Conservation (phyloP, 2,797 vertebrate species). For the Antrozous pallidus region DNA sequence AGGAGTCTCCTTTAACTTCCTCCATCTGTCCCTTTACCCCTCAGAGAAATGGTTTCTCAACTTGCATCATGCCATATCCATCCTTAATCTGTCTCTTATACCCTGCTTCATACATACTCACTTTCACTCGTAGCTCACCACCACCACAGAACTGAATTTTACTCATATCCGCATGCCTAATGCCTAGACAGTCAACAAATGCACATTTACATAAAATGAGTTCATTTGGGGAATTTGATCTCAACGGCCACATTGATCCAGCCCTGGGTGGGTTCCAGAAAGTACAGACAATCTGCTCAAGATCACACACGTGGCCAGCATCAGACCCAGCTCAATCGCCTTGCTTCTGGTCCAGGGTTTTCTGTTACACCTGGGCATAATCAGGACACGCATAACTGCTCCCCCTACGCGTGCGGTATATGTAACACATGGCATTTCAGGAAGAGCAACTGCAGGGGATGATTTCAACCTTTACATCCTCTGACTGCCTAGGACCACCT, state of each 20-base stretch:
- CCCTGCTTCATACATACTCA: neutral
- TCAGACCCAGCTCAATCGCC: neutral
- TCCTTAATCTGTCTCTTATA: neutral
- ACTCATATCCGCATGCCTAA: neutral
- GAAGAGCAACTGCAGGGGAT: neutral
- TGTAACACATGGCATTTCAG: neutral
- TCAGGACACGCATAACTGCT: no score
- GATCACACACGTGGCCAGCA: neutral
- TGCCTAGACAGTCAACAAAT: neutral
- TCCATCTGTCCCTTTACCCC: neutral
- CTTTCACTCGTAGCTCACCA: neutral
- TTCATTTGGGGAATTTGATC: neutral
- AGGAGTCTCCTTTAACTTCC: neutral
- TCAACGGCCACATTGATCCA: neutral
- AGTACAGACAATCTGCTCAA: neutral
- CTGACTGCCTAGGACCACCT: neutral
- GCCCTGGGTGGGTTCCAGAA: neutral
- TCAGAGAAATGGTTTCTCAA: neutral
- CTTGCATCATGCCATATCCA: neutral
- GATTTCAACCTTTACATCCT: neutral
- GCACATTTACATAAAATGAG: neutral
- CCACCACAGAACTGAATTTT: neutral
- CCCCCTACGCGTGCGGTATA: neutral
- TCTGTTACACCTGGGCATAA: neutral
- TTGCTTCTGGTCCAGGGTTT: neutral